Evolutionary conservation across 2,113 vertebrate genomes (phyloP), one percentile per base, ranked within the genome.

Genomic region (Peromyscus polionotus): DNA sequence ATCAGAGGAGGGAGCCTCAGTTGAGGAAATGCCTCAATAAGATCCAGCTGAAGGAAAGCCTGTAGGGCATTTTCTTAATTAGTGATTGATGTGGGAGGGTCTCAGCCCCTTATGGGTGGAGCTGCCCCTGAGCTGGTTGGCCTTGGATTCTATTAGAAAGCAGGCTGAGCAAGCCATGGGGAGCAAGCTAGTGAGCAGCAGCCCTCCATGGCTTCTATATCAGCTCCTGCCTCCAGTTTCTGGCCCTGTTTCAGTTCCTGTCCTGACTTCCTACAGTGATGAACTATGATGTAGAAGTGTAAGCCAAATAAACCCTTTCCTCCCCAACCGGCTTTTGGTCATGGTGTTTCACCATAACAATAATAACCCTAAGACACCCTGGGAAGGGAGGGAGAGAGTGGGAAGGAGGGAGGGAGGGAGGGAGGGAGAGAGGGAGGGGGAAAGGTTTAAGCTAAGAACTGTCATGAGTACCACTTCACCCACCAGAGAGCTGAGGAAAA

Each of bases 381-480:
- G 36, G 57, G 24, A 31, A 65, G 24, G 61, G 3, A 80, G 77
- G 31, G 22, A 39, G 7, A 3, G 10, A 7, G 26, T 8, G 13
- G 20, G 51, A 59, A n/a, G 19, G 19, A 83, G 22, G 26, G 7
- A 3, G 10, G 39, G 42, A 42, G 42, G 42, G 42, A 42, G 42
- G 42, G 59, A 12, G 0, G 12, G 57, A n/a, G 20, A 0, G 22
- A 39, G 7, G 7, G 10, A 7, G 26, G 20, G 13, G 20, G 51
- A n/a, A 24, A 33, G 19, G 59, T 3, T 59, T n/a, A 16, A 12
- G 22, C 61, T 79, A 91, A 93, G 68, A 48, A 59, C 67, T 72
- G 87, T 42, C 65, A 76, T 42, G n/a, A 77, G n/a, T 61, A 57
- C 28, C 11, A 91, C 39, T 42, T 88, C 70, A 57, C 33, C 45